These are phyloP conservation scores for Caenorhabditis sinica DNA, from an alignment of 2,888 invertebrate genomes.

Conservation along the genomic window DNA sequence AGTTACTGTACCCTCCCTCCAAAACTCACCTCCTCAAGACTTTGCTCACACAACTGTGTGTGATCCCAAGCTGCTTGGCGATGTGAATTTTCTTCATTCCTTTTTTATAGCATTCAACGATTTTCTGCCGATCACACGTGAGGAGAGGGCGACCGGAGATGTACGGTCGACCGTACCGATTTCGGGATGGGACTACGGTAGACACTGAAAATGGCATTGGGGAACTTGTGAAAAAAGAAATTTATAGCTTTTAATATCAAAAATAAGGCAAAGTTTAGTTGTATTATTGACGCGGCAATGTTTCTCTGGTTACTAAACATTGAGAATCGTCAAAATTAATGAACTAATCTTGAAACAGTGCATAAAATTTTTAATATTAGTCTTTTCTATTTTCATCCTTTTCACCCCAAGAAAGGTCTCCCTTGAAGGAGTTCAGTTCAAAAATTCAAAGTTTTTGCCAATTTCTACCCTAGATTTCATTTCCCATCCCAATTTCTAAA, in stretches of 20 bases:
- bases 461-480: too few species aligned
- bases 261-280: too few species aligned
- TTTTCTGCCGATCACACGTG: constrained; percentile 78
- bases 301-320: too few species aligned
- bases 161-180: constrained; percentile 80
- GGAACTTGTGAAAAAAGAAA: neutral
- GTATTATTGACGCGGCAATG: too few species aligned
- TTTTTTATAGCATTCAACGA: constrained; percentile 75
- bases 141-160: constrained; percentile 80
- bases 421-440: neutral
- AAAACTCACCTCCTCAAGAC: constrained; percentile 75
- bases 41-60: constrained; percentile 80
- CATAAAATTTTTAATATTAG: too few species aligned
- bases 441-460: too few species aligned
- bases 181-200: constrained; percentile 72
- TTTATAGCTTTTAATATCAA: too few species aligned
- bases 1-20: neutral
- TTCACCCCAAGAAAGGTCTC: too few species aligned
- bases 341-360: neutral
- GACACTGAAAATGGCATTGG: constrained; percentile 47
- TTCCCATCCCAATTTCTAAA: neutral
- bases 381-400: too few species aligned
- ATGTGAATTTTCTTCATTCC: constrained; percentile 80
- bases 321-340: too few species aligned
- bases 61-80: constrained; percentile 78